Conservation (phyloP, 1,140 invertebrate genomes). For the Branchinecta lynchi region DNA sequence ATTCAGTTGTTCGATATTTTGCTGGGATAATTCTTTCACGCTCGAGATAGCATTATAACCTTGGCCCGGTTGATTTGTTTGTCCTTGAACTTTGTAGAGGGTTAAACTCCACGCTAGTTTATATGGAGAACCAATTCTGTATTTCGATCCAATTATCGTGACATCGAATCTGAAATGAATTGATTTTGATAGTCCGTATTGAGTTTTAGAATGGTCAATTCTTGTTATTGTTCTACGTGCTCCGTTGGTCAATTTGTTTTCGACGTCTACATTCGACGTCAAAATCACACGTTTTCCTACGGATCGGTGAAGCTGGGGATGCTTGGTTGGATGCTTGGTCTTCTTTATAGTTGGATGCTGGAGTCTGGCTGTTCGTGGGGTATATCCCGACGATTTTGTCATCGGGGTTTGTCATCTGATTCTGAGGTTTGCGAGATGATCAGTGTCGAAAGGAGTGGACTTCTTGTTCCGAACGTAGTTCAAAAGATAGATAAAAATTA, state of each 20-base stretch:
- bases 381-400: not conserved
- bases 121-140: conserved; percentile 1
- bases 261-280: not conserved
- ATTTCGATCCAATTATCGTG: not conserved
- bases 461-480: not conserved
- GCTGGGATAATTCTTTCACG: not conserved
- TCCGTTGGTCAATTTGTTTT: not conserved
- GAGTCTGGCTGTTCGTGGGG: not conserved
- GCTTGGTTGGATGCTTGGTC: not conserved
- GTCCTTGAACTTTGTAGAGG: not conserved
- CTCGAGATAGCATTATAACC: not conserved
- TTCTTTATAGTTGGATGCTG: not conserved
- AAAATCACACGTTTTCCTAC: not conserved
- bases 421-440: not conserved
- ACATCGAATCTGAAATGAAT: not conserved
- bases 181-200: not conserved
- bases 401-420: not conserved
- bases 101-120: not conserved
- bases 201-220: not conserved
- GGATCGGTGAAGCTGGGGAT: not conserved
- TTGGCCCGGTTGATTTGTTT: not conserved
- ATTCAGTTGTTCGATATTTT: not conserved
- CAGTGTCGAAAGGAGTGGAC: not conserved
- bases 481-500: not conserved
- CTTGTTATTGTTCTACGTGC: not conserved